Base-by-base conservation (phyloP, 2,888 invertebrate species). In the Pimpla rufipes region DNA sequence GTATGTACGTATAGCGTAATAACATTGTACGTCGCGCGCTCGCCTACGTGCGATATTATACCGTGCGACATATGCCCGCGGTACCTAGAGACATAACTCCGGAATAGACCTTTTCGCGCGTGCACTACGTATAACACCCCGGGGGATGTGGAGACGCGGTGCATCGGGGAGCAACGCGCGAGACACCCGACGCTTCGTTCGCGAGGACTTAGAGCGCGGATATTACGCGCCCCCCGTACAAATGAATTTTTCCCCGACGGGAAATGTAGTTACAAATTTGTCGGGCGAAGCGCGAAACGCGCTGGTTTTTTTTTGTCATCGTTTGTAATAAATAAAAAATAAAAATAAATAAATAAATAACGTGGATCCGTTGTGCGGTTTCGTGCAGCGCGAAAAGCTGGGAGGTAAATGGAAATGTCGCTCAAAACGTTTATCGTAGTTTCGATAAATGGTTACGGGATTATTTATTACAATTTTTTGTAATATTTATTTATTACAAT, bases 71-170 rank as follows among this genome's bases (percentile, higher is more conserved):
- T n/a, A 35, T n/a, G 35, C 35, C 29, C 55, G n/a, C 55, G 23
- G n/a, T 23, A 55, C 55, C 55, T 23, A 55, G 55, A 23, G 55
- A 55, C 55, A 55, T 55, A 55, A 55, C 55, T 23, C 13, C 23
- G 13, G n/a, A 23, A 55, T 23, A 55, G 23, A 55, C 59, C 35
- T 59, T 59, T 35, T 59, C n/a, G 16, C 35, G 35, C 59, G 35
- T 59, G 59, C 23, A 55, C 55, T 23, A 23, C 55, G 55, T 55
- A 55, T n/a, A n/a, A n/a, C 23, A 55, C 23, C 23, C 55, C 11
- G 1, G 55, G 23, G 0, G 5, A 55, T 23, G 13, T 2, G 1
- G 55, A 5, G 0, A 5, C 21, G 21, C 55, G 55, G 55, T 55
- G 4, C 55, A 55, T 10, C 11, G 23, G 47, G 1, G 23, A 52